Percentiles rank a stretch among this genome's conserved stretches.
Conservation (phyloP, 30 jellyfish, hydroid and myxozoan species). For the Turritopsis rubra region DNA sequence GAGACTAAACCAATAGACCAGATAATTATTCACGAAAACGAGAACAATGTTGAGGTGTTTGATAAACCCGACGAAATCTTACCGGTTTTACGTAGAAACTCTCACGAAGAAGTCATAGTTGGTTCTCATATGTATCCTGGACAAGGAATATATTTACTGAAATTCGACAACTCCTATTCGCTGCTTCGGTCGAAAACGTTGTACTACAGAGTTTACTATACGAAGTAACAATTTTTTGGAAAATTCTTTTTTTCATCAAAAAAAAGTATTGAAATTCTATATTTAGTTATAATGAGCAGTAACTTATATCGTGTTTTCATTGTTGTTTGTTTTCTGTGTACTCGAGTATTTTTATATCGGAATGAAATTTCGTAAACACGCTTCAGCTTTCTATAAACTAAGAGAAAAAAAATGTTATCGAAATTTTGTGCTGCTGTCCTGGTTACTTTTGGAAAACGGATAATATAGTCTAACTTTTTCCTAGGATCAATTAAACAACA, state of each 20-base stretch:
- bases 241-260: too few species aligned
- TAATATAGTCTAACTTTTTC: neutral
- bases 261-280: neutral
- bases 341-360: neutral
- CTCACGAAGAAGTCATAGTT: constrained; percentile 93
- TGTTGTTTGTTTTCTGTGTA: neutral
- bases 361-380: neutral
- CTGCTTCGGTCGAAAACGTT: constrained; percentile 78
- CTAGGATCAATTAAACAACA: too few species aligned
- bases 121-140: constrained; percentile 97
- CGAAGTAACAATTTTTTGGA: constrained; percentile 37
- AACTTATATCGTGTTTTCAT: neutral
- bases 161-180: constrained; percentile 92
- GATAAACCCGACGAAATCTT: constrained; percentile 72
- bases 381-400: neutral
- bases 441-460: neutral
- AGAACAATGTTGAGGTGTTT: constrained; percentile 18
- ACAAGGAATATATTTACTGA: constrained; percentile 84
- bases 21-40: constrained; percentile 34
- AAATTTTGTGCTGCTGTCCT: neutral
- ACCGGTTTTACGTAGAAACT: constrained; percentile 89
- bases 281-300: neutral
- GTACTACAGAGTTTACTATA: constrained; percentile 90
- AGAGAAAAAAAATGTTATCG: neutral
- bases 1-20: constrained; percentile 24